These are phyloP conservation scores for Enteromius fasciolatus DNA, from an alignment of 2,797 vertebrate species.

Conservation along the genomic window DNA sequence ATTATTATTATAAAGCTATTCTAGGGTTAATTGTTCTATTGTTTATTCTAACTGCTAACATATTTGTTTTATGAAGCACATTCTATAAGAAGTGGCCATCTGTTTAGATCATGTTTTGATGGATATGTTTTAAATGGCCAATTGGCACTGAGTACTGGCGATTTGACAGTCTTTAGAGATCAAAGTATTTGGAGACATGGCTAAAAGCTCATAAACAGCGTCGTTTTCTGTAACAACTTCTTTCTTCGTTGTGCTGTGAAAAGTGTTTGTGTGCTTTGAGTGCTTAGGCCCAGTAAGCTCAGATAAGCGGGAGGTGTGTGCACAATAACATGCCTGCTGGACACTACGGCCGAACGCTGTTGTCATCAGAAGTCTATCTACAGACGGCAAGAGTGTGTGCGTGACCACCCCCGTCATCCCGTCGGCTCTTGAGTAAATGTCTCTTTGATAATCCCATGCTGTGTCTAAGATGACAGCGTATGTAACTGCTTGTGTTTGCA, in stretches of 20 bases:
- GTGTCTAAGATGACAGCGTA: conserved; percentile 69
- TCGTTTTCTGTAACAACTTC: not conserved
- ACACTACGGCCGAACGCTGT: conserved; percentile 41
- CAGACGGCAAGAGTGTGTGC: conserved; percentile 17
- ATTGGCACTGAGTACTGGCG: not conserved
- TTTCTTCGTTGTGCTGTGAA: conserved; percentile 34
- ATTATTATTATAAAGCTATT: not conserved
- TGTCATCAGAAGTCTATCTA: conserved; percentile 55
- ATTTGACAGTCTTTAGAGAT: conserved; percentile 26
- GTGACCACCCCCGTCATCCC: conserved; percentile 62
- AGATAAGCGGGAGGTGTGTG: conserved; percentile 46
- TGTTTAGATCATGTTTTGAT: not conserved
- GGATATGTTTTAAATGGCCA: conserved; percentile 6
- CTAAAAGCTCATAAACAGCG: conserved; percentile 37
- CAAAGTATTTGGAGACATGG: not conserved
- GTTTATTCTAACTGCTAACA: not conserved
- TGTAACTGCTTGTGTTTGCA: conserved; percentile 70
- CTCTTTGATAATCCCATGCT: conserved; percentile 70
- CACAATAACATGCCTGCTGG: conserved; percentile 51
- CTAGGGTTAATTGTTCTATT: not conserved
- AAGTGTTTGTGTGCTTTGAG: conserved; percentile 37
- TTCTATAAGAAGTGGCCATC: not conserved
- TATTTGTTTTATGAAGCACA: conserved; percentile 12
- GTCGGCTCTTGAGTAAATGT: conserved; percentile 67
- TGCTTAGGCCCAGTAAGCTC: conserved; percentile 33